These are phyloP conservation scores for Kryptolebias ocellatus DNA, from an alignment of 2,797 vertebrate genomes.

Conservation along the genomic window DNA sequence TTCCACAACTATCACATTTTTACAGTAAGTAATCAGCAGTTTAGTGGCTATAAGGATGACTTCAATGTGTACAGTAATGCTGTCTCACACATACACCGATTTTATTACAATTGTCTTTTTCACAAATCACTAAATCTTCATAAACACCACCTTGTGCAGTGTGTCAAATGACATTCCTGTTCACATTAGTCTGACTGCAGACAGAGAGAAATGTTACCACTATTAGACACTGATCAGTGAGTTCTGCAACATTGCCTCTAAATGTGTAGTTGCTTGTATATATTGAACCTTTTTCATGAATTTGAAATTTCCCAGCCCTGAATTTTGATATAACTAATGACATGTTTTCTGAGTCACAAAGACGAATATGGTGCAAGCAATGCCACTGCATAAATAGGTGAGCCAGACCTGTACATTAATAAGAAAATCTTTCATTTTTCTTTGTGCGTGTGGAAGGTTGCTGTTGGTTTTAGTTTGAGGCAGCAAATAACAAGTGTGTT, in stretches of 20 bases:
- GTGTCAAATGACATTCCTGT: conserved; percentile 68
- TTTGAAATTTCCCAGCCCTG: conserved; percentile 69
- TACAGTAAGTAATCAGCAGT: conserved; percentile 16
- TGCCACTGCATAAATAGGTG: conserved; percentile 64
- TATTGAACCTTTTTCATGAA: conserved; percentile 62
- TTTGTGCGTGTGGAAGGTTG: conserved; percentile 64
- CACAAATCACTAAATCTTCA: conserved; percentile 74
- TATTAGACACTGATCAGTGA: conserved; percentile 72
- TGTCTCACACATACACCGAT: conserved; percentile 77
- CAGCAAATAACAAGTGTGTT: conserved; percentile 58
- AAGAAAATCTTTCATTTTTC: conserved; percentile 65
- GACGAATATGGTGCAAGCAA: conserved; percentile 55
- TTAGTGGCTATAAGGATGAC: conserved; percentile 68
- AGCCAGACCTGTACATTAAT: conserved; percentile 69
- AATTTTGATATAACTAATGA: conserved; percentile 73
- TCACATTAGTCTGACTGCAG: conserved; percentile 69
- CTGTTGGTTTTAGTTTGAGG: conserved; percentile 68
- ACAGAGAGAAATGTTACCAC: conserved; percentile 72
- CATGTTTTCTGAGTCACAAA: conserved; percentile 70
- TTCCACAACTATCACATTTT: conserved; percentile 42
- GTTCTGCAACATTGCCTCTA: conserved; percentile 62
- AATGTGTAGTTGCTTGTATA: conserved; percentile 55
- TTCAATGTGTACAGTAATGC: conserved; percentile 78
- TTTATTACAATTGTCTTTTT: conserved; percentile 76
- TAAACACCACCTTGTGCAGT: conserved; percentile 62